Base-by-base conservation (phyloP, 1,140 invertebrate genomes). In the Eumeta japonica region DNA sequence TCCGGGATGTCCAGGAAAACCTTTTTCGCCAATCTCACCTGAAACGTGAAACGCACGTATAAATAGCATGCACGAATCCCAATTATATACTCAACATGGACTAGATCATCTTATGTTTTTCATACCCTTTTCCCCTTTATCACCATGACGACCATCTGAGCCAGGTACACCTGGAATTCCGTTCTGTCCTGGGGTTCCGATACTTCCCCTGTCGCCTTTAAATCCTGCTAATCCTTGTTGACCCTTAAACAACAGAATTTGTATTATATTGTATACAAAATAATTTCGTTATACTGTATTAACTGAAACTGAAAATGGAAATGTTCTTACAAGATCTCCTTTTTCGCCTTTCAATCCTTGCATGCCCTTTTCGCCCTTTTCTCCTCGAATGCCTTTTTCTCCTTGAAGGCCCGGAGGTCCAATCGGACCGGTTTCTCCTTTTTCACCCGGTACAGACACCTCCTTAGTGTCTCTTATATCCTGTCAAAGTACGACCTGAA, bases 41-140 rank as follows among this genome's bases (percentile, higher is more conserved):
- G n/a, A n/a, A n/a, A n/a, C n/a, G n/a, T n/a, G n/a, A n/a, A n/a
- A n/a, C n/a, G n/a, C n/a, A n/a, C n/a, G n/a, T n/a, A n/a, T n/a
- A n/a, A n/a, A n/a, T n/a, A n/a, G n/a, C n/a, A n/a, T n/a, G n/a
- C n/a, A n/a, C n/a, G n/a, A n/a, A n/a, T n/a, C n/a, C n/a, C n/a
- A n/a, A n/a, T n/a, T n/a, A n/a, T n/a, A n/a, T n/a, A n/a, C n/a
- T n/a, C n/a, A n/a, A n/a, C n/a, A n/a, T n/a, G n/a, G n/a, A n/a
- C n/a, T n/a, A n/a, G n/a, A n/a, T n/a, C n/a, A n/a, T n/a, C n/a
- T n/a, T n/a, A n/a, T n/a, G n/a, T n/a, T n/a, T n/a, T n/a, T n/a
- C 13, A 28, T 39, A 57, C 62, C 62, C 48, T 48, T 62, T 10
- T 43, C 34, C 24, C 60, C 63, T 15, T 42, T 39, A 27, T 45